Conservation (phyloP, 2,888 invertebrate species). For the Ferrisia virgata region DNA sequence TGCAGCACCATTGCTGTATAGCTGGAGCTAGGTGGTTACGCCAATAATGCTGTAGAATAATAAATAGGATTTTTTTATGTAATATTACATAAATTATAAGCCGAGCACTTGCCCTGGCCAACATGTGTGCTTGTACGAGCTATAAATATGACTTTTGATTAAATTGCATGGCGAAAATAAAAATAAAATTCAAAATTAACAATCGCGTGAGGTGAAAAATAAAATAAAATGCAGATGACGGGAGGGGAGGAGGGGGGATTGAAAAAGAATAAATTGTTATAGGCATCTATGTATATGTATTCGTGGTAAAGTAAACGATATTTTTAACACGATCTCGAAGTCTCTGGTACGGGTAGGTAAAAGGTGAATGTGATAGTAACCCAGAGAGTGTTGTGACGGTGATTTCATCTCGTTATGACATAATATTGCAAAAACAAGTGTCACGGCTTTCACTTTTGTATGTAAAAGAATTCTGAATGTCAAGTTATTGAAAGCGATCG, state of each 20-base stretch:
- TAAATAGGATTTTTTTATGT: not conserved
- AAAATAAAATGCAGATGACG: too few relatives aligned
- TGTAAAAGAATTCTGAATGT: conserved; percentile 37
- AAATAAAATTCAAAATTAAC: not conserved
- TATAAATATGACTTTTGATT: too few relatives aligned
- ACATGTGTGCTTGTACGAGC: not conserved
- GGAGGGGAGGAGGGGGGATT: too few relatives aligned
- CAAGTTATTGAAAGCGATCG: conserved; percentile 22
- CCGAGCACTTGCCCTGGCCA: not conserved
- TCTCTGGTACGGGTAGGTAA: not conserved
- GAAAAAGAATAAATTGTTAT: too few relatives aligned
- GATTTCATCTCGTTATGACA: conserved; percentile 43
- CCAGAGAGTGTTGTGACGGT: conserved; percentile 27
- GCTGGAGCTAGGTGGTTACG: not conserved
- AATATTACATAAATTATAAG: not conserved
- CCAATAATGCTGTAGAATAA: not conserved
- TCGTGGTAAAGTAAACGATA: too few relatives aligned
- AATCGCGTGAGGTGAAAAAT: too few relatives aligned
- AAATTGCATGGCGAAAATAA: too few relatives aligned
- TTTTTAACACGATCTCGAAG: too few relatives aligned
- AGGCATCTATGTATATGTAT: not conserved
- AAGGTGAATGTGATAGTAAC: conserved; percentile 43
- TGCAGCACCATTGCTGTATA: not conserved
- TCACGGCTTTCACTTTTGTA: conserved; percentile 42
- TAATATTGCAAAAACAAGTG: conserved; percentile 43